A percentile compares a stretch with the other conserved stretches of the same genome.
These are phyloP conservation scores for Aurelia sp. DNA, from an alignment of 30 jellyfish, hydroid and myxozoan genomes.

Conservation along the genomic window DNA sequence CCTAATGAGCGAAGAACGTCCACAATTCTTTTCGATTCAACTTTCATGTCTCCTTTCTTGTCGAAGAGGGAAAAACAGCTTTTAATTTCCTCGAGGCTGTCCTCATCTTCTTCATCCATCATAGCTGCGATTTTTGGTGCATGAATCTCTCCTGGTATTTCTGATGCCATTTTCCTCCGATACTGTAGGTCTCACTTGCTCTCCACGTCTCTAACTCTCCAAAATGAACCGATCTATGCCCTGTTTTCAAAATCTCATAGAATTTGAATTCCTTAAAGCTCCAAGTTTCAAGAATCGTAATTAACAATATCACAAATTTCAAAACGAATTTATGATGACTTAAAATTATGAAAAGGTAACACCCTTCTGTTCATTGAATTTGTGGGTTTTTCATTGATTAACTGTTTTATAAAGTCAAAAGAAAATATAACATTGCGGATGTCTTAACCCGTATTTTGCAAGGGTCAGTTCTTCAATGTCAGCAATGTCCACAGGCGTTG, in stretches of 20 bases:
- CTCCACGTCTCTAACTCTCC: too few species aligned
- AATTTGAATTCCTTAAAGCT: too few species aligned
- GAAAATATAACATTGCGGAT: slow-evolving; percentile 17
- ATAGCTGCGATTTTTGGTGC: slow-evolving; percentile 13
- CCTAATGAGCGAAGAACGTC: slow-evolving; percentile 89
- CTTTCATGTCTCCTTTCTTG: slow-evolving; percentile 83
- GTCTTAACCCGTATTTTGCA: slow-evolving; percentile 29
- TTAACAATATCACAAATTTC: too few species aligned
- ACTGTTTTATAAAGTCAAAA: too few species aligned
- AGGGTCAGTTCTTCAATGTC: slow-evolving; percentile 43
- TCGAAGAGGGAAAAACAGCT: slow-evolving; percentile 83
- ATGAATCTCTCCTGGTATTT: too few species aligned
- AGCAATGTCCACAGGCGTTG: slow-evolving; percentile 16
- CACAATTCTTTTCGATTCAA: slow-evolving; percentile 58
- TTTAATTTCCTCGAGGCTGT: slow-evolving; percentile 80
- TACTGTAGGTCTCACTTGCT: too few species aligned
- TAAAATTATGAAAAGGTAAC: slow-evolving; percentile 8
- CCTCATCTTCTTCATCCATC: slow-evolving; percentile 83
- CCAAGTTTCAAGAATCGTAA: too few species aligned
- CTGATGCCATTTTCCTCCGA: too few species aligned
- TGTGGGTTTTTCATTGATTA: slow-evolving; percentile 15
- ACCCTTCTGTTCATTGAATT: slow-evolving; percentile 26
- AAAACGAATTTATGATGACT: too few species aligned
- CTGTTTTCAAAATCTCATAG: too few species aligned
- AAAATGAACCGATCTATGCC: too few species aligned